phyloP scores from a whole-genome alignment of 2,888 invertebrate genomes.

The Xestia ashworthii region DNA sequence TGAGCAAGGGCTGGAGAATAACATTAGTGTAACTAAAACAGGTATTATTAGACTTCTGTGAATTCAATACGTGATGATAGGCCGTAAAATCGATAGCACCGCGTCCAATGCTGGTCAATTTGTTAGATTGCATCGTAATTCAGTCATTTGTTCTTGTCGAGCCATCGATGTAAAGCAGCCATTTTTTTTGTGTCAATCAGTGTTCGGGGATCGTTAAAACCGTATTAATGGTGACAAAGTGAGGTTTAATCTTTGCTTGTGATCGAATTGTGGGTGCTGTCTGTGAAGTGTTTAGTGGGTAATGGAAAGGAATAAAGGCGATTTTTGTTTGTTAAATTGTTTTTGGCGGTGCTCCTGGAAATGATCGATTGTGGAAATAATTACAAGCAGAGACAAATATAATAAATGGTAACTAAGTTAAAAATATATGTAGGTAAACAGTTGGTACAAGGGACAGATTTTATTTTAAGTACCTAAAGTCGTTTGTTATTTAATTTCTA shows the following conservation, averaged over 20 bases:
- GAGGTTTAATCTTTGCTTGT: constrained; percentile 41
- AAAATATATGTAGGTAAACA: too few relatives aligned
- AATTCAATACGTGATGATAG: neutral
- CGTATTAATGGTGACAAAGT: constrained; percentile 30
- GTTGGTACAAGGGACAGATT: too few relatives aligned
- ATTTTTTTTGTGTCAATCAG: constrained; percentile 47
- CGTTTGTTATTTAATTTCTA: too few relatives aligned
- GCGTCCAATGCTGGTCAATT: constrained; percentile 54
- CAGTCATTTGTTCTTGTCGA: constrained; percentile 59
- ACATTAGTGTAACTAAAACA: neutral
- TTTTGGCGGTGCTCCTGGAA: neutral
- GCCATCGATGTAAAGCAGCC: constrained; percentile 41
- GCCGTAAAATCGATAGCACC: constrained; percentile 37
- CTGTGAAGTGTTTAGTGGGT: neutral
- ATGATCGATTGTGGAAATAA: neutral
- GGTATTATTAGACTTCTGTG: constrained; percentile 21
- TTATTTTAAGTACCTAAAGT: too few relatives aligned
- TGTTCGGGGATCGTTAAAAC: constrained; percentile 28
- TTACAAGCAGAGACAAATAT: neutral
- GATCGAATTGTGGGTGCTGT: constrained; percentile 14
- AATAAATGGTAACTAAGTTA: too few relatives aligned
- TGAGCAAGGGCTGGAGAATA: neutral
- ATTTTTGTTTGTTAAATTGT: neutral
- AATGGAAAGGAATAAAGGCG: neutral
- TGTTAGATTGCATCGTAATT: constrained; percentile 60